Evolutionary conservation across 2,113 vertebrate genomes (phyloP).

Genomic region (Centropristis striata): DNA sequence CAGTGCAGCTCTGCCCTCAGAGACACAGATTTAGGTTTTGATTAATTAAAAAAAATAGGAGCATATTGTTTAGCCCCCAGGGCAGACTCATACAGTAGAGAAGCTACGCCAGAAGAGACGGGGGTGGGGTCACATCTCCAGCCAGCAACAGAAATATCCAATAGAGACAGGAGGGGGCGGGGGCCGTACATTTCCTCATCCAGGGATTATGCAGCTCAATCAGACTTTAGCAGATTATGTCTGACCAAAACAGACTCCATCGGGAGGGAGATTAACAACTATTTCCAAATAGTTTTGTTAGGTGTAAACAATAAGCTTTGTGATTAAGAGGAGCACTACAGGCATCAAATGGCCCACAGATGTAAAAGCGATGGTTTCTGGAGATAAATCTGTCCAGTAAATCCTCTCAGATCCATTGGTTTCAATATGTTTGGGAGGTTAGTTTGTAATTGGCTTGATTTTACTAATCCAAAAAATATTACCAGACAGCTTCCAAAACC

Average conservation of each 20-base stretch:
- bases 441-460: conserved; percentile 75
- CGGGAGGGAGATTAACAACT: conserved; percentile 72
- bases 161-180: conserved; percentile 32
- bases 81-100: conserved; percentile 87
- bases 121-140: conserved; percentile 68
- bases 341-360: conserved; percentile 79
- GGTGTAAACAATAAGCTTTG: conserved; percentile 79
- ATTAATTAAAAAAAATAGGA: conserved; percentile 80
- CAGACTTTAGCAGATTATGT: conserved; percentile 83
- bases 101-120: conserved; percentile 77
- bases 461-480: conserved; percentile 63
- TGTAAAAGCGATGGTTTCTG: conserved; percentile 68
- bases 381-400: conserved; percentile 57
- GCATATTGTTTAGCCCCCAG: conserved; percentile 86
- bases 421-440: conserved; percentile 65
- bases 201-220: conserved; percentile 83
- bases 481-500: conserved; percentile 22
- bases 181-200: conserved; percentile 65
- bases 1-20: conserved; percentile 11
- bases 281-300: conserved; percentile 74
- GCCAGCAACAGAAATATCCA: conserved; percentile 54
- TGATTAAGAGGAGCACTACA: conserved; percentile 48
- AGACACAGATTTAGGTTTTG: conserved; percentile 60
- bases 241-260: conserved; percentile 78
- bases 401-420: conserved; percentile 61